phyloP scores from a whole-genome alignment of 1,140 invertebrate species.

The Triops longicaudatus region DNA sequence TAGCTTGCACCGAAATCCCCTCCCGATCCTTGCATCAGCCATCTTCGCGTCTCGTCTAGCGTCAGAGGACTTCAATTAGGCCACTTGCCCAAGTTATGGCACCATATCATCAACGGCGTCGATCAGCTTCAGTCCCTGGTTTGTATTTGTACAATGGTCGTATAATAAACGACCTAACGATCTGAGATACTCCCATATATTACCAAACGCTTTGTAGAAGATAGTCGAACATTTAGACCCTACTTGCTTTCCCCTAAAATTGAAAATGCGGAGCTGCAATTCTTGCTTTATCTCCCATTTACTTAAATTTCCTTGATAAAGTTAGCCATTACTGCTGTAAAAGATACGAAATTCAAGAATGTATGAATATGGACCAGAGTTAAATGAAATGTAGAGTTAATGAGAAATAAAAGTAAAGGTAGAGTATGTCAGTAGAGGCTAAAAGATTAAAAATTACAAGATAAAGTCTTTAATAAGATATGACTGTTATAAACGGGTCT shows the following conservation, averaged over 20 bases:
- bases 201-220: neutral
- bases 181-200: neutral
- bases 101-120: neutral
- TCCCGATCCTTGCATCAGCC: neutral
- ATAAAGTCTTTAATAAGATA: too few relatives aligned
- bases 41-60: slow-evolving; percentile 4
- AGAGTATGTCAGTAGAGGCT: too few relatives aligned
- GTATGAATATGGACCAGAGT: too few relatives aligned
- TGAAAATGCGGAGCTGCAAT: neutral
- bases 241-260: neutral
- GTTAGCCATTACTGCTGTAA: too few relatives aligned
- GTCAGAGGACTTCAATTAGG: slow-evolving; percentile 12
- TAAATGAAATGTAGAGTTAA: too few relatives aligned
- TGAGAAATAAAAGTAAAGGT: too few relatives aligned
- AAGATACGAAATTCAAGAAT: too few relatives aligned
- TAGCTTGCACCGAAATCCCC: neutral
- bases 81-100: slow-evolving; percentile 14
- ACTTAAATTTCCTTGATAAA: too few relatives aligned
- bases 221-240: neutral
- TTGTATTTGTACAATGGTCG: neutral
- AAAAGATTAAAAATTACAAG: too few relatives aligned
- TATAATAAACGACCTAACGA: slow-evolving; percentile 7
- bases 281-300: too few relatives aligned
- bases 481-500: too few relatives aligned
- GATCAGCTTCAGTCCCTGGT: neutral